Base-by-base conservation (phyloP, 2,797 vertebrate species). In the Varecia variegata region DNA sequence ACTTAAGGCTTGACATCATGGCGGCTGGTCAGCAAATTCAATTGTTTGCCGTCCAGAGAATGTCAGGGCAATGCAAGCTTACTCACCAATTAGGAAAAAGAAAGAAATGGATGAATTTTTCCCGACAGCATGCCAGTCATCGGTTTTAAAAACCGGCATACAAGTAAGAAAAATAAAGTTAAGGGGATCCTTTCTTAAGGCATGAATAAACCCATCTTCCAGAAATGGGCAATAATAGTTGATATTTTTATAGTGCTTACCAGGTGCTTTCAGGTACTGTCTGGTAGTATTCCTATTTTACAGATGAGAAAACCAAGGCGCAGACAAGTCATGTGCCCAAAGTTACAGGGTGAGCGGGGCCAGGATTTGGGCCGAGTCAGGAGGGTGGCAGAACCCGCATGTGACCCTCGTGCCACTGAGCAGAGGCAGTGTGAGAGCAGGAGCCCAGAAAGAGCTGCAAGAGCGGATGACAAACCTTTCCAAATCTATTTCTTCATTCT, bases 1-100 rank as follows among this genome's bases (percentile, higher is more conserved):
- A 93, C 73, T 94, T 92, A 93, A 67, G 86, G 87, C 50, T 88
- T 73, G 80, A 73, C 83, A 90, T 89, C 70, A 93, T 25, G 82
- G 88, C 1, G n/a, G 86, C 95, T 88, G 93, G 89, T 95, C 94
- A 97, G 97, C 95, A 95, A 97, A 97, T 90, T 95, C 95, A 92
- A 93, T 58, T 97, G 97, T 94, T 77, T 90, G 96, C 82, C 8
- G 17, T 47, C 76, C 62, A 62, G 84, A 88, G 91, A 81, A 67
- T 84, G 86, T 94, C 77, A 80, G 96, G 85, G 52, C 60, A 11
- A 2, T 25, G 67, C 11, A 74, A 71, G 43, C 89, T 93, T 74
- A 56, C 82, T 74, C 79, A 54, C 93, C 65, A 65, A 47, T 18
- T 20, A 88, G 40, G 43, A 68, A 58, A 23, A 43, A 56, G 40